Base-by-base conservation (phyloP, 2,888 invertebrate genomes). In the Nomada fabriciana region DNA sequence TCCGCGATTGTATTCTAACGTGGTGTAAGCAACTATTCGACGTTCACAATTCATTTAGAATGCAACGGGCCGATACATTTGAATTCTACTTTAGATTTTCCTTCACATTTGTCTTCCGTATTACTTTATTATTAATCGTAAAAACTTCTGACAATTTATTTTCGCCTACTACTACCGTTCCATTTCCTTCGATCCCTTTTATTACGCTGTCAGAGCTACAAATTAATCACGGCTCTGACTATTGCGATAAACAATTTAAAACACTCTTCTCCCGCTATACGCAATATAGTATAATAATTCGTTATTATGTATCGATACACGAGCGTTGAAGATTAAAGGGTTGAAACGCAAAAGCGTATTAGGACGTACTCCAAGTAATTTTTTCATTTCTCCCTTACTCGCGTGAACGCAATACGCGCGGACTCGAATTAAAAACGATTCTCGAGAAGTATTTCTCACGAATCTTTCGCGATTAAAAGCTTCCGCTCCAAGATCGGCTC, bases 21-120 rank as follows among this genome's bases (percentile, higher is more conserved):
- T 77, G 74, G 47, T 83, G 89, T 90, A 91, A 85, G 86, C 88
- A 88, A 88, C 89, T 91, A 90, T 81, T 4, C 55, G 57, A 90
- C 90, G 90, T 90, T 86, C 89, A 89, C 88, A 86, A 82, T 86
- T 89, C 64, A 53, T 79, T 80, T 82, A 80, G 70, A 74, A 69
- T 61, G 64, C 20, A 65, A 76, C 43, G 59, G 61, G 57, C 20
- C 13, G 23, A 42, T 25, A 47, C 36, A 10, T 10, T 25, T 50
- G 29, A 15, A 76, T 50, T 47, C 23, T 47, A 60, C 25, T 11
- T 47, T 42, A 11, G n/a, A 15, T 25, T 71, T 29, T 23, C n/a
- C 20, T 29, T 57, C n/a, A 7, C 36, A 7, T 7, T 36, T 5
- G 4, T 20, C 29, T 9, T 55, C 29, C 20, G 5, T 15, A 20